Percentiles rank a stretch among this genome's conserved stretches.
Evolutionary conservation across 2,113 vertebrate genomes (phyloP).

Genomic region (Micronycteris hirsuta): DNA sequence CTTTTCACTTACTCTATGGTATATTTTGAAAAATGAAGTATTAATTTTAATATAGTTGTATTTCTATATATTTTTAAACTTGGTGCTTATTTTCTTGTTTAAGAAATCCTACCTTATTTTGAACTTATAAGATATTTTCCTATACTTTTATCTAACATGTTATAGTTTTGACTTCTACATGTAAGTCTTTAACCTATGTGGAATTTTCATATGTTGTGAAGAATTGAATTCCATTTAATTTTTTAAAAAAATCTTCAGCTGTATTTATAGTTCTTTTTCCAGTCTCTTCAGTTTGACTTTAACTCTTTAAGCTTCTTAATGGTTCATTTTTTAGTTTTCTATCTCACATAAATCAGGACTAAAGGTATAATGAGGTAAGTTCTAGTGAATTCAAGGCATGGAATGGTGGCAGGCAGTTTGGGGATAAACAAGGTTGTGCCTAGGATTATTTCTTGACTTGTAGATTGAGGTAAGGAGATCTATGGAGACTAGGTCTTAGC

Average conservation of each 20-base stretch:
- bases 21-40: not conserved
- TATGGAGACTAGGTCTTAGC: not conserved
- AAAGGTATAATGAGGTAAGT: not conserved
- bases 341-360: not conserved
- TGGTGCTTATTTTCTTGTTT: not conserved
- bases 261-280: not conserved
- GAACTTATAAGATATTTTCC: conserved; percentile 15
- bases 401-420: not conserved
- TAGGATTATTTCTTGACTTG: not conserved
- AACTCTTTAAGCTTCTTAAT: not conserved
- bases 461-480: not conserved
- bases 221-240: not conserved
- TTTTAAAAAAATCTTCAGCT: not conserved
- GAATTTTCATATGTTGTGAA: not conserved
- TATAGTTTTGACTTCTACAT: not conserved
- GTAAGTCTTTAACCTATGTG: not conserved
- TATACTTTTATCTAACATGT: not conserved
- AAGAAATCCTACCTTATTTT: not conserved
- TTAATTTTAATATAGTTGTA: not conserved
- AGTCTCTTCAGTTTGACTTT: not conserved
- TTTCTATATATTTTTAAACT: not conserved
- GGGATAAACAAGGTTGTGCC: not conserved
- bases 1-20: not conserved
- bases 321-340: not conserved
- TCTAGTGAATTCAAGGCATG: not conserved